Percentiles rank a stretch among this genome's conserved stretches.
Conservation (phyloP, 2,797 vertebrate species). For the Tiaroga cobitis region DNA sequence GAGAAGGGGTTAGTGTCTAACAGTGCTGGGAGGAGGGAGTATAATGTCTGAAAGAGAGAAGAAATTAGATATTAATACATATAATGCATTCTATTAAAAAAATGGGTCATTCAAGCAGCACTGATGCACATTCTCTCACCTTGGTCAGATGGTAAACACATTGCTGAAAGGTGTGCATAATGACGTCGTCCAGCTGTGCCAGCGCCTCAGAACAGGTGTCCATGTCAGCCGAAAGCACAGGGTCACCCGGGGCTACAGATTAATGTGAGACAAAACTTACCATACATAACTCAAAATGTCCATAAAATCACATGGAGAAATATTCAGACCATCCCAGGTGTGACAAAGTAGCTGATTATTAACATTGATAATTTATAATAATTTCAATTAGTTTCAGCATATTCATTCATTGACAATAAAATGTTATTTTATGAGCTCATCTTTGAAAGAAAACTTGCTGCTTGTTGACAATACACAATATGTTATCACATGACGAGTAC, state of each 20-base stretch:
- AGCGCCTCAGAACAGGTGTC: constrained; percentile 92
- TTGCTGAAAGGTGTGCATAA: constrained; percentile 97
- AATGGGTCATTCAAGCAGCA: not conserved
- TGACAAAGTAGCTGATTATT: not conserved
- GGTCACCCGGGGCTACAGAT: constrained; percentile 79
- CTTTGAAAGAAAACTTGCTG: not conserved
- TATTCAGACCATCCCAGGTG: not conserved
- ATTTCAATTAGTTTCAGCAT: not conserved
- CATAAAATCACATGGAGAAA: not conserved
- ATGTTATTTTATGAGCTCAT: not conserved
- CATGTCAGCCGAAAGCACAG: constrained; percentile 87
- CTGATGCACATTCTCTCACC: constrained; percentile 69
- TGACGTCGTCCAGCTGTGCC: constrained; percentile 91
- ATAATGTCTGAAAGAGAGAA: constrained; percentile 80
- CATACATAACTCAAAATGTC: not conserved
- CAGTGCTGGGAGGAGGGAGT: constrained; percentile 88
- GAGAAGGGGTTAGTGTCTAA: constrained; percentile 93
- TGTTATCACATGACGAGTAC: not conserved
- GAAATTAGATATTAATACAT: not conserved
- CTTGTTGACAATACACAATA: not conserved
- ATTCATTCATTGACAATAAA: not conserved
- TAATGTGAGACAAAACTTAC: not conserved
- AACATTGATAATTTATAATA: not conserved
- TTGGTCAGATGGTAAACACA: constrained; percentile 96
- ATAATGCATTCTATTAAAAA: not conserved